phyloP scores from a whole-genome alignment of 2,113 vertebrate genomes.

The Oreochromis tanganicae region DNA sequence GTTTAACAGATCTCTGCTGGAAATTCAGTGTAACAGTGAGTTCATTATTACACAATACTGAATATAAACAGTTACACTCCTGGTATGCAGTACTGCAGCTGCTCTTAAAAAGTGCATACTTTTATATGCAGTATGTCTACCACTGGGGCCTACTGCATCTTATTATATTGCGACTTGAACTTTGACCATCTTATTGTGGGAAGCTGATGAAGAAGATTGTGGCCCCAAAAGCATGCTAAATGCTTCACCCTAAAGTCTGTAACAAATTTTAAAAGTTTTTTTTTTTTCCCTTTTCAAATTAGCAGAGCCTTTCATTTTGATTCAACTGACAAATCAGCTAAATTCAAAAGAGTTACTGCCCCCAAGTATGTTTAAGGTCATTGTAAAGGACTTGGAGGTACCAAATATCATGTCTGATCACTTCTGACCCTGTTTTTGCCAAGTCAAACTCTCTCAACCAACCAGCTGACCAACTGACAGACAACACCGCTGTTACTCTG shows the following conservation, averaged over 20 bases:
- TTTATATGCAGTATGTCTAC: neutral
- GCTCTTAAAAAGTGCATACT: neutral
- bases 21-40: neutral
- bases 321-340: neutral
- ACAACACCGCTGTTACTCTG: neutral
- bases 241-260: neutral
- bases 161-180: neutral
- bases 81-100: neutral
- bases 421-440: neutral
- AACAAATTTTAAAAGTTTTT: neutral
- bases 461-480: neutral
- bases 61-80: neutral
- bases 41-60: neutral
- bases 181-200: neutral
- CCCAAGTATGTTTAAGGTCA: neutral
- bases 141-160: neutral
- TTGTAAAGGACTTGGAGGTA: neutral
- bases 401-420: neutral
- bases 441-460: neutral
- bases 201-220: neutral
- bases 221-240: neutral
- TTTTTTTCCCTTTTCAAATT: neutral
- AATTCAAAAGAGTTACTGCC: neutral
- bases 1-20: neutral
- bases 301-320: neutral